Evolutionary conservation across 2,888 invertebrate genomes (phyloP), one percentile per base, ranked within the genome.

Genomic region (Amblyjoppa fuscipennis): DNA sequence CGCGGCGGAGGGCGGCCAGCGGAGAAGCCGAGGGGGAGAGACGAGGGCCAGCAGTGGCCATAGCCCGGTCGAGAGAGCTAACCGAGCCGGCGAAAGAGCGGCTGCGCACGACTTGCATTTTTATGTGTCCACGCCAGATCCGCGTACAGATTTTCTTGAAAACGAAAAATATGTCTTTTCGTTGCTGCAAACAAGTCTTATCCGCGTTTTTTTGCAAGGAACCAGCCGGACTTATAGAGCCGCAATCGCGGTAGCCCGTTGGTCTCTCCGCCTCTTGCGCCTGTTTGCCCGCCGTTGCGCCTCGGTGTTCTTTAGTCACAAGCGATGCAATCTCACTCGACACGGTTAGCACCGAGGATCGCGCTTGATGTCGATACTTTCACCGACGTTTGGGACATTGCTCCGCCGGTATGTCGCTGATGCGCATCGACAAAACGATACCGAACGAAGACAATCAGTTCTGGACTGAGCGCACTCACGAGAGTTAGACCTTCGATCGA

Each of bases 21-120:
- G 87, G 75, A 76, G 85, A 82, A 70, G 16, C 79, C 74, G 59
- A 66, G 68, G 68, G 80, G 49, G 64, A 79, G 73, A 75, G 61
- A 66, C 69, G 70, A 79, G 76, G 38, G 66, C 83, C 69, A 64
- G 78, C 76, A 64, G 64, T 61, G 61, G 49, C 56, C 75, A 13
- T 56, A 75, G 75, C 64, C 56, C 81, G 78, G 66, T 71, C 61
- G 64, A 34, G 64, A 64, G 64, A 64, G 64, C 34, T 31, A 64
- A 64, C 64, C 64, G 64, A 64, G 64, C 64, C 16, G 38, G 69
- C 70, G 38, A 83, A 78, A 84, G 87, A 90, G 91, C 91, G 91
- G 90, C 88, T 89, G 91, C 90, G 92, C 93, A 93, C 93, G 93
- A 93, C 92, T 91, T 92, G 93, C 92, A 93, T 93, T 93, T 93